Evolutionary conservation across 2,797 vertebrate genomes (phyloP).

Genomic region (Oryzias dopingdopingensis): DNA sequence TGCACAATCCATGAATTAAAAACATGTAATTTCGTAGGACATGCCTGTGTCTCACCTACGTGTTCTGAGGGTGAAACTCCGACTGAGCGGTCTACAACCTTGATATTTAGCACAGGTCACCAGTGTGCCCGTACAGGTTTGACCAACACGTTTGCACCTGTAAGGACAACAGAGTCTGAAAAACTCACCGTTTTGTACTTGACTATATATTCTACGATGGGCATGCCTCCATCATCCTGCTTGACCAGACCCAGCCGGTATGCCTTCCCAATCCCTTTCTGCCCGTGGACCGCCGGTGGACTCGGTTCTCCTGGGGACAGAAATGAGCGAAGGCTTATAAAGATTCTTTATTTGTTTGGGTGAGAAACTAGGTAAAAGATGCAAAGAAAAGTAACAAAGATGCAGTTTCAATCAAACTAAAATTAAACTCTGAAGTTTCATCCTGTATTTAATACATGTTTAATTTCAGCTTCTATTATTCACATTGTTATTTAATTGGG

Average conservation of each 20-base stretch:
- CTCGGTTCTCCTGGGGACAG: slow-evolving; percentile 88
- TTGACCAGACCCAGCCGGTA: slow-evolving; percentile 94
- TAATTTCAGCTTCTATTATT: slow-evolving; percentile 51
- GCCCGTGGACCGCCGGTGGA: slow-evolving; percentile 92
- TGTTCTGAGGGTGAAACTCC: too few species aligned
- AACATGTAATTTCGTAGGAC: too few species aligned
- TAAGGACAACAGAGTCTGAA: neutral
- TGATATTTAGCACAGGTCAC: too few species aligned
- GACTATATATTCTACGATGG: slow-evolving; percentile 95
- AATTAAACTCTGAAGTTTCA: slow-evolving; percentile 19
- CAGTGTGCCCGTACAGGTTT: too few species aligned
- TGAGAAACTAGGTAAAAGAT: too few species aligned
- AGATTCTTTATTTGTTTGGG: too few species aligned
- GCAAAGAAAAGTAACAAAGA: slow-evolving; percentile 41
- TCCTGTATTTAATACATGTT: slow-evolving; percentile 48
- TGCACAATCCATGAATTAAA: too few species aligned
- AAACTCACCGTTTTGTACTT: slow-evolving; percentile 96
- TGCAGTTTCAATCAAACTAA: slow-evolving; percentile 27
- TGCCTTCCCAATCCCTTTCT: slow-evolving; percentile 90
- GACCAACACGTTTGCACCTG: too few species aligned
- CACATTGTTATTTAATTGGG: slow-evolving; percentile 52
- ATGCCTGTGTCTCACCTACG: too few species aligned
- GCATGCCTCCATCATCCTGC: slow-evolving; percentile 97
- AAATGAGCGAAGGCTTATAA: neutral
- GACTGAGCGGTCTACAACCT: too few species aligned